A percentile compares a stretch with the other conserved stretches of the same genome.
These are phyloP conservation scores for Todiramphus chloris DNA, from an alignment of 2,113 vertebrate genomes.

Conservation along the genomic window DNA sequence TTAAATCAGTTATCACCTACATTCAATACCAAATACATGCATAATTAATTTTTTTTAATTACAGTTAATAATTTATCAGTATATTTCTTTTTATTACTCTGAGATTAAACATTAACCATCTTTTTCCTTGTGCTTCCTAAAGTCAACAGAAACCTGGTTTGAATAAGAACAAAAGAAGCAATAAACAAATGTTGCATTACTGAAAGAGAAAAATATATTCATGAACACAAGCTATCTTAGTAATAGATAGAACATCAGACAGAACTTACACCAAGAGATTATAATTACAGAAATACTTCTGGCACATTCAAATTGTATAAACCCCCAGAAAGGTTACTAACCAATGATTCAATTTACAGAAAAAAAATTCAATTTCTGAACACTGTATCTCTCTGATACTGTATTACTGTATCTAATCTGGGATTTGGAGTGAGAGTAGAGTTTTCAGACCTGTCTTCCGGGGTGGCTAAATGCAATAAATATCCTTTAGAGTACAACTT, in stretches of 20 bases:
- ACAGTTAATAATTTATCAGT: not conserved
- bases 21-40: not conserved
- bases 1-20: not conserved
- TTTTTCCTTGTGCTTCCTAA: not conserved
- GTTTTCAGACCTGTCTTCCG: constrained; percentile 15
- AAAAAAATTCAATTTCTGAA: not conserved
- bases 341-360: not conserved
- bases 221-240: not conserved
- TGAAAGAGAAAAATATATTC: not conserved
- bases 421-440: constrained; percentile 13
- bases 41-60: not conserved
- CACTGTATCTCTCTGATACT: not conserved
- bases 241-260: not conserved
- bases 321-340: not conserved
- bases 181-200: not conserved
- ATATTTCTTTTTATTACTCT: not conserved
- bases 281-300: not conserved
- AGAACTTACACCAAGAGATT: not conserved
- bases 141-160: not conserved
- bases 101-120: not conserved
- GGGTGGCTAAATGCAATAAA: constrained; percentile 18
- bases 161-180: not conserved
- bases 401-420: not conserved
- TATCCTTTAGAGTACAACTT: not conserved
- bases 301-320: not conserved